phyloP scores from a whole-genome alignment of 2,888 invertebrate genomes.

The Hydrotaea cyrtoneurina region DNA sequence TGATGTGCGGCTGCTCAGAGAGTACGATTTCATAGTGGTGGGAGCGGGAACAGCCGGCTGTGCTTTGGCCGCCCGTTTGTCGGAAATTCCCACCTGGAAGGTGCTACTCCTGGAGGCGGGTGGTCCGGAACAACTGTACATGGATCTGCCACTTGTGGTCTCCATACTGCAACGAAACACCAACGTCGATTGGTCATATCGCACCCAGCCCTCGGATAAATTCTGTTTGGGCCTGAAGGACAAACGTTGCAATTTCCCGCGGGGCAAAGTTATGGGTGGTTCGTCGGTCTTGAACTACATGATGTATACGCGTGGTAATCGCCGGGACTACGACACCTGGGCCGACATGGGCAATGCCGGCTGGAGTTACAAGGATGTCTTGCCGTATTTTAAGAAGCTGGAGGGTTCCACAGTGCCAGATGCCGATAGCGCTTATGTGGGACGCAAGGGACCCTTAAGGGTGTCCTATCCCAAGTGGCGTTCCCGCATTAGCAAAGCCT shows the following conservation, averaged over 20 bases:
- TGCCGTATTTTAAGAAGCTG: constrained; percentile 89
- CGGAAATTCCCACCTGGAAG: constrained; percentile 86
- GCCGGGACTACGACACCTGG: constrained; percentile 90
- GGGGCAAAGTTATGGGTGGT: constrained; percentile 92
- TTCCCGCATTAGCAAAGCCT: constrained; percentile 84
- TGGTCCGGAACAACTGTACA: constrained; percentile 85
- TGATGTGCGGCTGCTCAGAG: constrained; percentile 71
- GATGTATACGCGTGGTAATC: constrained; percentile 88
- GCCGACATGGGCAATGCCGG: constrained; percentile 86
- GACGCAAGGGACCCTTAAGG: constrained; percentile 82
- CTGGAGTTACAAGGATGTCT: constrained; percentile 87
- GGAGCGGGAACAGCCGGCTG: constrained; percentile 92
- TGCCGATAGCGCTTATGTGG: constrained; percentile 81
- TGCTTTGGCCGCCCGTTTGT: constrained; percentile 87
- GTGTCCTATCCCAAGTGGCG: constrained; percentile 83
- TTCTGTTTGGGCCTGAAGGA: constrained; percentile 89
- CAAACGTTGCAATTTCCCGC: constrained; percentile 88
- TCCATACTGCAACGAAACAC: constrained; percentile 85
- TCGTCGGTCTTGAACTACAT: constrained; percentile 90
- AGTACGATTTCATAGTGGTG: constrained; percentile 89
- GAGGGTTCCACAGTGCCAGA: constrained; percentile 86
- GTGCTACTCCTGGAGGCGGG: constrained; percentile 88
- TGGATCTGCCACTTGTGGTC: constrained; percentile 88
- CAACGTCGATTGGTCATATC: constrained; percentile 90
- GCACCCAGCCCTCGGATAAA: constrained; percentile 87